Evolutionary conservation across 2,888 invertebrate species (phyloP), one percentile per base, ranked within the genome.

Genomic region (Tetropium fuscum): DNA sequence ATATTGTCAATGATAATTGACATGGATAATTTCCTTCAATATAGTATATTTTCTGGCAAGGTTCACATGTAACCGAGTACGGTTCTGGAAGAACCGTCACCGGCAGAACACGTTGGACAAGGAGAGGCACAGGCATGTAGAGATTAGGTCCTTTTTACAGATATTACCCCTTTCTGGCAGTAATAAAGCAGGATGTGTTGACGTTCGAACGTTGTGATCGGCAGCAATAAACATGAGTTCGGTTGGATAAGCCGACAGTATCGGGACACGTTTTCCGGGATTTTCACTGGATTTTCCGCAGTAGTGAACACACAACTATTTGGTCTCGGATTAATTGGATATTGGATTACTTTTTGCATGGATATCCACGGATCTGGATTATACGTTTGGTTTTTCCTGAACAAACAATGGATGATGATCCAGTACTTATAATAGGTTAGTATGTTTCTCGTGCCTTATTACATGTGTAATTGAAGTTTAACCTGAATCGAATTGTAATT

Each of bases 171-270:
- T 48, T 45, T 47, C 34, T 25, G 27, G 53, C 16, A 45, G 56
- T 56, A 56, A 60, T 60, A 60, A 53, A 43, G 60, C 56, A 44
- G 20, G 45, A 53, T 60, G 51, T 60, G 56, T 60, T 56, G 55
- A 60, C 60, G 53, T 20, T 47, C 51, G 53, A 60, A 53, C 34
- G 49, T 32, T 32, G 48, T 36, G 48, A 48, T 34, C 22, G 48
- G n/a, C 53, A 53, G 60, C 51, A 47, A 60, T 56, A 60, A n/a
- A 60, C 60, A 56, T 32, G 51, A 55, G 36, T 55, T 55, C 19
- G 51, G 51, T 49, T 22, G 30, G 54, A 54, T 44, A 49, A 49
- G 44, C 34, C 36, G 53, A 48, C 58, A 48, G 32, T 27, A 32
- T 30, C 44, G 19, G 34, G 19, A 19, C 49, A 43, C 30, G 49